Evolutionary conservation across 2,113 vertebrate genomes (phyloP).

Genomic region (Callaeas wilsoni): DNA sequence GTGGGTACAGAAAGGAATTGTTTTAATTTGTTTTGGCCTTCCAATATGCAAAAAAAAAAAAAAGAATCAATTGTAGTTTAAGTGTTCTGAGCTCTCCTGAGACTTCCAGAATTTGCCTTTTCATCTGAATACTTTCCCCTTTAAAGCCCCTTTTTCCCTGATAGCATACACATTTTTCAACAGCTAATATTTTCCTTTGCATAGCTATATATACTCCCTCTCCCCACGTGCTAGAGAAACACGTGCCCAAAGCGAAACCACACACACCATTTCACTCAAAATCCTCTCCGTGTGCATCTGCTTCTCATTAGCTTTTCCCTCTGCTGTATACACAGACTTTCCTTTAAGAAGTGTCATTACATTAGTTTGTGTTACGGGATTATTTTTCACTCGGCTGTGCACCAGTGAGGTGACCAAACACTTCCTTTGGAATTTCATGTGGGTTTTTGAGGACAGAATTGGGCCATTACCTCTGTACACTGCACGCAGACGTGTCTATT

Average conservation of each 20-base stretch:
- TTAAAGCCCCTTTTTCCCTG: not conserved
- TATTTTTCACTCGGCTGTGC: not conserved
- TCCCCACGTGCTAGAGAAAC: slow-evolving; percentile 8
- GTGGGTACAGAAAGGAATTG: not conserved
- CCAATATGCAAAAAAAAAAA: not conserved
- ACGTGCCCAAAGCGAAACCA: slow-evolving; percentile 17
- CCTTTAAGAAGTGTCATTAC: slow-evolving; percentile 57
- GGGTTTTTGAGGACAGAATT: not conserved
- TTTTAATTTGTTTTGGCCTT: not conserved
- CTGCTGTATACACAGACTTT: slow-evolving; percentile 38
- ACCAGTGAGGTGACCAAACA: not conserved
- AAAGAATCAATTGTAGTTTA: not conserved
- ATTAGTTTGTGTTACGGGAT: slow-evolving; percentile 3
- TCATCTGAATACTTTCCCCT: not conserved
- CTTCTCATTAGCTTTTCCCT: slow-evolving; percentile 58
- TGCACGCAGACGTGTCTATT: not conserved
- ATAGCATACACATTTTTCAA: slow-evolving; percentile 29
- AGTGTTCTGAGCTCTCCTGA: not conserved
- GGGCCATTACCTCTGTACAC: not conserved
- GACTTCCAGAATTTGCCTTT: slow-evolving; percentile 14
- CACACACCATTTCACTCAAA: slow-evolving; percentile 31
- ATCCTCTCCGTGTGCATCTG: slow-evolving; percentile 51
- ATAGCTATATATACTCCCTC: not conserved
- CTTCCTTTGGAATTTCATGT: not conserved
- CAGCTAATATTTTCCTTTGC: slow-evolving; percentile 42